Percentiles rank a stretch among this genome's conserved stretches.
These are phyloP conservation scores for Leptonema lineaticorne DNA, from an alignment of 1,140 invertebrate species.

Conservation along the genomic window DNA sequence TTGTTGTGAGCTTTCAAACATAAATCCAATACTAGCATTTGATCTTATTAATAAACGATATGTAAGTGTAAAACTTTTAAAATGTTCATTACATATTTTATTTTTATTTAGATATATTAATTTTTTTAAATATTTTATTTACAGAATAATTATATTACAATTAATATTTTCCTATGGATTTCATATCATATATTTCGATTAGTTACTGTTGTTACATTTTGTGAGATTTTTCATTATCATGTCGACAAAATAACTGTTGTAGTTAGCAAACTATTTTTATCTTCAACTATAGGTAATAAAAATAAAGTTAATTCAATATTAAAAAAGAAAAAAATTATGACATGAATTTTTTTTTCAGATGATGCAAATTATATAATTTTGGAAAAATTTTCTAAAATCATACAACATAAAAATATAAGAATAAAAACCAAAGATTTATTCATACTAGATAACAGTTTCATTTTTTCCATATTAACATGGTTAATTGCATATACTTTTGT, in stretches of 20 bases:
- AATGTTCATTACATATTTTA: not conserved
- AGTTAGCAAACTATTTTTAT: not conserved
- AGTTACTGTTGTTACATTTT: not conserved
- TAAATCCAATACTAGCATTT: not conserved
- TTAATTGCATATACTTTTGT: no score
- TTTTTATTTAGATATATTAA: not conserved
- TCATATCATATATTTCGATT: not conserved
- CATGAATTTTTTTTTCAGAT: not conserved
- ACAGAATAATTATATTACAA: not conserved
- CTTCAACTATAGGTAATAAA: not conserved
- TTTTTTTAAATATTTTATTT: not conserved
- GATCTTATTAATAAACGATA: not conserved
- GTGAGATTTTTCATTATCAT: not conserved
- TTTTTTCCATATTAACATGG: not conserved
- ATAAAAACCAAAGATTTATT: conserved; percentile 2
- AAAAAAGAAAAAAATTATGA: no score
- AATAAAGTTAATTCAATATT: not conserved
- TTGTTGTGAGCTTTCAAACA: not conserved
- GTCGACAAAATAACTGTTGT: not conserved
- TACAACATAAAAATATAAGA: not conserved
- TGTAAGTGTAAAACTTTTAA: not conserved
- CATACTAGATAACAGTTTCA: not conserved
- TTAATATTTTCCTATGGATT: not conserved
- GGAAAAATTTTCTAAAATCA: not conserved
- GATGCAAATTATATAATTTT: not conserved